These are phyloP conservation scores for Pseudobourletiella spinata DNA, from an alignment of 1,140 invertebrate species.

Conservation along the genomic window DNA sequence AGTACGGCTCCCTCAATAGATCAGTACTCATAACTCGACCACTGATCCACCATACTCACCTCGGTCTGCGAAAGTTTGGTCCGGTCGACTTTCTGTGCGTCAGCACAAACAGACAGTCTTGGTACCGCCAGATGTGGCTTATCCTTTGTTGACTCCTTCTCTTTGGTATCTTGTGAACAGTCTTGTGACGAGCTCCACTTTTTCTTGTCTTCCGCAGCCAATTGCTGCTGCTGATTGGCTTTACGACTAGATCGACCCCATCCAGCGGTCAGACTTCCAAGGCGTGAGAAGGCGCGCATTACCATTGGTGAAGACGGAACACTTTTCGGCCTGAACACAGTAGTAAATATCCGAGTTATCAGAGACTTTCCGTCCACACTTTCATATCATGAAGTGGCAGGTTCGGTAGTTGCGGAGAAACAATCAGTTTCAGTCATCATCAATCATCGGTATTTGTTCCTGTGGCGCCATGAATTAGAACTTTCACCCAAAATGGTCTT, in stretches of 20 bases:
- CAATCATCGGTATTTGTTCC: too few species aligned
- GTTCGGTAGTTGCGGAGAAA: too few species aligned
- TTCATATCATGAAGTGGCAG: too few species aligned
- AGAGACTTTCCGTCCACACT: too few species aligned
- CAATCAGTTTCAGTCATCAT: too few species aligned
- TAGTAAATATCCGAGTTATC: neutral
- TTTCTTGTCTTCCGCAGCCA: constrained; percentile 76
- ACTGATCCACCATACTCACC: constrained; percentile 44
- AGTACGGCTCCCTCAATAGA: neutral
- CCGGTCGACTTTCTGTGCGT: constrained; percentile 85
- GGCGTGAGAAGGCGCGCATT: constrained; percentile 75
- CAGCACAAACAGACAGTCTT: constrained; percentile 74
- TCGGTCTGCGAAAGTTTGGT: constrained; percentile 84
- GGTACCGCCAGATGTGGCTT: constrained; percentile 64
- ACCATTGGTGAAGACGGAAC: constrained; percentile 91
- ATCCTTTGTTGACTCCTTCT: constrained; percentile 52
- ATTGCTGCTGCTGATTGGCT: constrained; percentile 48
- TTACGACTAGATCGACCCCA: constrained; percentile 77
- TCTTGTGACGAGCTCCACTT: constrained; percentile 86
- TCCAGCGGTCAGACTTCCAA: constrained; percentile 78
- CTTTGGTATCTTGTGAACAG: constrained; percentile 57
- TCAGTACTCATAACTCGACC: neutral
- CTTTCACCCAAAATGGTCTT: too few species aligned
- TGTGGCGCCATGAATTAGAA: too few species aligned
- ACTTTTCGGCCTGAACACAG: constrained; percentile 64